A percentile compares a stretch with the other conserved stretches of the same genome.
These are phyloP conservation scores for Ameiurus melas DNA, from an alignment of 2,113 vertebrate species.

Conservation along the genomic window DNA sequence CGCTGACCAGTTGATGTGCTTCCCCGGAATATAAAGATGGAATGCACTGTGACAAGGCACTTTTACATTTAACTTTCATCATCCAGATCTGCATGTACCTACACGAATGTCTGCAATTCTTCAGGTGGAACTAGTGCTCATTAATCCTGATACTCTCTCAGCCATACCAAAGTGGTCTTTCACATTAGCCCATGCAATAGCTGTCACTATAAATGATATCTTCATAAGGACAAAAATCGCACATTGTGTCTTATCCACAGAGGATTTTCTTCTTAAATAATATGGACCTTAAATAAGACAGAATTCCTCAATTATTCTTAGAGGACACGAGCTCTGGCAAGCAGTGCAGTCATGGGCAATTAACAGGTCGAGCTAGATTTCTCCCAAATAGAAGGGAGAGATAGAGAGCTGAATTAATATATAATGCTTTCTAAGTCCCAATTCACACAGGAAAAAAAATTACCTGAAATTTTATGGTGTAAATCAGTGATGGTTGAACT, in stretches of 20 bases:
- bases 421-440: background rate
- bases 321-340: conserved; percentile 24
- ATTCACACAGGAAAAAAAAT: conserved; percentile 4
- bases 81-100: conserved; percentile 9
- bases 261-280: conserved; percentile 3
- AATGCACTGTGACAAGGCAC: background rate
- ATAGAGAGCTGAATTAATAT: background rate
- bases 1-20: background rate
- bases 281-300: conserved; percentile 16
- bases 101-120: background rate
- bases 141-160: conserved; percentile 25
- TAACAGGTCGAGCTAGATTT: conserved; percentile 29
- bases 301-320: conserved; percentile 45
- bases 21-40: background rate
- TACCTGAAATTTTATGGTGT: background rate
- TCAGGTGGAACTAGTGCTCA: background rate
- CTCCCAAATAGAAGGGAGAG: conserved; percentile 16
- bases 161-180: background rate
- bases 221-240: conserved; percentile 28
- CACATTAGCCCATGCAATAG: conserved; percentile 11
- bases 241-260: background rate
- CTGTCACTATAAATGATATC: conserved; percentile 21
- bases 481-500: background rate
- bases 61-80: background rate
- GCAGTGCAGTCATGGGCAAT: conserved; percentile 24